Conservation (phyloP, 2,113 vertebrate species). For the Poecile atricapillus region DNA sequence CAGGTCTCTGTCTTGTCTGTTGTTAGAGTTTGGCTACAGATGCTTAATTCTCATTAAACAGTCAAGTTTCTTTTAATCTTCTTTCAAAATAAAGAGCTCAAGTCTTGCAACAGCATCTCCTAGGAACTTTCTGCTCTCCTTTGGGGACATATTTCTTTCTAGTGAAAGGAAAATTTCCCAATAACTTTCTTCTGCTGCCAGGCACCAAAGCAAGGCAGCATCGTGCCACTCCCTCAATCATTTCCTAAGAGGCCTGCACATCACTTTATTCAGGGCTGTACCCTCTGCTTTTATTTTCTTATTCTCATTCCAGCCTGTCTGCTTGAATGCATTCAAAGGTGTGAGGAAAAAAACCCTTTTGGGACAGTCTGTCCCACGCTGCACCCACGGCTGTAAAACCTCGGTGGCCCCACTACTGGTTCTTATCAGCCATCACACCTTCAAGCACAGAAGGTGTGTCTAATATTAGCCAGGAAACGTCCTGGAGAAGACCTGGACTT, state of each 20-base stretch:
- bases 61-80: background rate
- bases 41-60: background rate
- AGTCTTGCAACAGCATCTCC: background rate
- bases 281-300: background rate
- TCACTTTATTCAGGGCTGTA: background rate
- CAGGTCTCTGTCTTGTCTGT: fast-evolving
- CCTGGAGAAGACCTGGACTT: slow-evolving; percentile 45
- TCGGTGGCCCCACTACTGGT: background rate
- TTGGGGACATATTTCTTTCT: background rate
- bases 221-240: background rate
- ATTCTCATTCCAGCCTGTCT: background rate
- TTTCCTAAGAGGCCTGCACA: background rate
- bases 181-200: background rate
- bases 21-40: background rate
- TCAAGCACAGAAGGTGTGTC: slow-evolving; percentile 36
- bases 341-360: background rate
- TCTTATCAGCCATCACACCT: slow-evolving; percentile 58
- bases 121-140: background rate
- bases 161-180: background rate
- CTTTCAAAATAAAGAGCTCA: background rate
- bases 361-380: background rate
- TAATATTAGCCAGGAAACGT: slow-evolving; percentile 61
- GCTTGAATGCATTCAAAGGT: background rate
- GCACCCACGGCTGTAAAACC: background rate
- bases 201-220: background rate